Base-by-base conservation (phyloP, 1,140 invertebrate genomes). In the Rhopalosiphum padi region DNA sequence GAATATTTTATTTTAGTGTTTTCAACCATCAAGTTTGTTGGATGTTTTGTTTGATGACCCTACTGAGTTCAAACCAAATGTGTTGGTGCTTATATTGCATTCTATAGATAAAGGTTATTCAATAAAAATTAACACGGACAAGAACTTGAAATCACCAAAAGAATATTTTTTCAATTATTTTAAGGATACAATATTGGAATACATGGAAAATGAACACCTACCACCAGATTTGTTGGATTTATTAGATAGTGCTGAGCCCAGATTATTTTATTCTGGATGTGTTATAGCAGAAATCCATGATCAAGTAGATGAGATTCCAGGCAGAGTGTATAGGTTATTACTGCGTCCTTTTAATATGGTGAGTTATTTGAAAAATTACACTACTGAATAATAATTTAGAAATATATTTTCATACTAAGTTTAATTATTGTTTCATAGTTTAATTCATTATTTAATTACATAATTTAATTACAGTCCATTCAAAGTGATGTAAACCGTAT, bases 251-350 rank as follows among this genome's bases (percentile, higher is more conserved):
- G 97, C 97, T 94, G 97, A 97, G 94, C 97, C 97, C 43, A 97
- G 97, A 95, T 96, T 99, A 37, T 99, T 98, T 96, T 98, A 99
- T 95, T 97, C 97, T 94, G 98, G 98, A 51, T 99, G 98, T 96
- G 97, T 99, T 89, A 97, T 99, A 94, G 97, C 97, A 94, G 98
- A 99, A 96, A 96, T 99, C 94, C 96, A 98, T 94, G 98, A 99
- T 96, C 98, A 98, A 95, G 96, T 98, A 94, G 97, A 98, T 95
- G 96, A 97, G 95, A 96, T 97, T 94, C 97, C 97, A 95, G 96
- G 96, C 94, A 35, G 46, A 3, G 7, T 97, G 94, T 97, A 97
- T 95, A 97, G 98, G 96, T 97, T 99, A 94, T 96, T 99, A 94
- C 96, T 99, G 93, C 97, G 97, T 95, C 98, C 98, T 94, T 98